Conservation (phyloP, 2,113 vertebrate species). For the Urocitellus parryii region DNA sequence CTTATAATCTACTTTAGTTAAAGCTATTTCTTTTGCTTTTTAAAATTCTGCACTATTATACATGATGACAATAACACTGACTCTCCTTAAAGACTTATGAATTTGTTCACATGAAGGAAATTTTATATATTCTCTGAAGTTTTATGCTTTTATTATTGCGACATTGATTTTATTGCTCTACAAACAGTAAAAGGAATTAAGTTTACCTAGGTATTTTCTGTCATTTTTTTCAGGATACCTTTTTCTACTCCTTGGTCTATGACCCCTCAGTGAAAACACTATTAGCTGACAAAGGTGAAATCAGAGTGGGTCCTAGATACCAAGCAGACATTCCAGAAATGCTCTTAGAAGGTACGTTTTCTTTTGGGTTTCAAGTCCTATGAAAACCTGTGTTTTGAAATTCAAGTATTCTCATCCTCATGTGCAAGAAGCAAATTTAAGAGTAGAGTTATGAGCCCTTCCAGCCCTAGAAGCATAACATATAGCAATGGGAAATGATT, state of each 20-base stretch:
- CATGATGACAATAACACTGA: neutral
- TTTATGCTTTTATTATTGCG: slow-evolving; percentile 25
- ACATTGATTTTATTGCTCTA: slow-evolving; percentile 42
- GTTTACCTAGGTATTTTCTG: slow-evolving; percentile 41
- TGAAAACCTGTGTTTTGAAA: neutral
- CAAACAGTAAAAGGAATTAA: neutral
- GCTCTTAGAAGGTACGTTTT: slow-evolving; percentile 93
- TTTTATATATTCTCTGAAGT: neutral
- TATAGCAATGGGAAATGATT: neutral
- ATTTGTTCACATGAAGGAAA: slow-evolving; percentile 42
- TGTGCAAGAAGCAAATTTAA: neutral
- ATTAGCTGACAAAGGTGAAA: slow-evolving; percentile 98
- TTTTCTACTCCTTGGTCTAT: slow-evolving; percentile 99
- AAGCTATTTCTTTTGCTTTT: slow-evolving; percentile 28
- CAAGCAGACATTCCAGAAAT: slow-evolving; percentile 98
- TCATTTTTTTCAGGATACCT: slow-evolving; percentile 91
- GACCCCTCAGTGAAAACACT: slow-evolving; percentile 98
- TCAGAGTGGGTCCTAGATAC: slow-evolving; percentile 97
- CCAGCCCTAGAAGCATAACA: slow-evolving; percentile 16
- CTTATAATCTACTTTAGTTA: slow-evolving; percentile 26
- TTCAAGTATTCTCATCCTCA: neutral
- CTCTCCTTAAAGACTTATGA: slow-evolving; percentile 42
- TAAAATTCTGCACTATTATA: neutral
- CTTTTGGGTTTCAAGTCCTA: neutral
- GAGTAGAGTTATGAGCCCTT: neutral